Base-by-base conservation (phyloP, 2,888 invertebrate genomes). In the Ichneumoninae sp. region DNA sequence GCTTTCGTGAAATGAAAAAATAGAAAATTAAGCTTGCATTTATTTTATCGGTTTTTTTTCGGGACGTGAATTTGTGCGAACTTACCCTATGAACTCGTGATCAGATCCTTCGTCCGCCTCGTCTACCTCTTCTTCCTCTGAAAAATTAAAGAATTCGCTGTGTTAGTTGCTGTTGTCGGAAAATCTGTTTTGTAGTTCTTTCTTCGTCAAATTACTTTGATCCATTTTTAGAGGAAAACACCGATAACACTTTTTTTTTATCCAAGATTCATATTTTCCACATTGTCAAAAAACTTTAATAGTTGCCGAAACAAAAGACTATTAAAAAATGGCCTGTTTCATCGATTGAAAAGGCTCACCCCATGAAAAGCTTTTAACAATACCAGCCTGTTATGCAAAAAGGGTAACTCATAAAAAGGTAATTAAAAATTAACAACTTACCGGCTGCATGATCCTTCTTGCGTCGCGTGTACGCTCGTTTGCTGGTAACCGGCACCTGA, bases 401-500 rank as follows among this genome's bases (percentile, higher is more conserved):
- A 74, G n/a, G 36, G 40, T 22, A 66, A 54, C 52, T 50, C 3
- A 7, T 47, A 33, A 26, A 33, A 26, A 68, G 33, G 22, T 13
- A n/a, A 74, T 54, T 54, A 3, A 1, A 82, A 8, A 26, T 66
- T 54, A 71, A 52, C n/a, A 60, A 65, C 77, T 70, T 87, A 93
- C 92, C 93, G 47, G 91, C 89, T 80, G 91, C 90, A 5, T 94
- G 94, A 91, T 95, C 96, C 91, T 95, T 95, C 87, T 96, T 95
- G 89, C 95, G 95, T 60, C 97, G 94, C 0, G 96, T 96, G 94
- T 95, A 96, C 44, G 96, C 96, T 87, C 95, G 94, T 93, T 96
- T 96, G 91, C 96, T 96, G 80, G 96, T 96, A 85, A 95, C 95
- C n/a, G 96, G 95, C 85, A 94, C 94, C 88, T 96, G 96, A 93